Evolutionary conservation across 2,797 vertebrate genomes (phyloP), one percentile per base, ranked within the genome.

Genomic region (Lophura swinhoii): DNA sequence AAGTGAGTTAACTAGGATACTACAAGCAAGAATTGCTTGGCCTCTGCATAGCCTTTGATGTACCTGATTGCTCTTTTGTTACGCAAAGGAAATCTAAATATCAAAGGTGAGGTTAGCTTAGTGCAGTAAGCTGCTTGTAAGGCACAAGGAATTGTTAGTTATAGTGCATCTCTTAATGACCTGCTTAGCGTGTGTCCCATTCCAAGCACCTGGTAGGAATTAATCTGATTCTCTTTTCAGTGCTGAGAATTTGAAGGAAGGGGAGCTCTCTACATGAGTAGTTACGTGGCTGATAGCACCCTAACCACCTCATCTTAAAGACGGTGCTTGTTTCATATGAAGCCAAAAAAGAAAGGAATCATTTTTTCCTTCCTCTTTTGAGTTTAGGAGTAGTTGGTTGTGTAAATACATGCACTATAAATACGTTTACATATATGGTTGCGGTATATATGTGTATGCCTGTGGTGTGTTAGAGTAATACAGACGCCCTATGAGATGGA

Each of bases 371-470:
- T 73, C 63, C 20, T 21, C 58, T 44, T 87, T 74, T 24, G 8
- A n/a, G 29, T 39, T 72, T 26, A 67, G 29, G 35, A 84, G 16
- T 11, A 56, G 21, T 2, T 81, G 12, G 17, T 13, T 2, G 55
- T 3, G 55, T 51, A 77, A 63, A 31, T 10, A 3, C 3, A 6
- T n/a, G n/a, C 0, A 1, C 46, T 81, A 22, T 35, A 62, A 53
- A 33, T 24, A 23, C 41, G 13, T 22, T 58, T 74, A 14, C 4
- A 14, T 18, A n/a, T 24, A 73, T 21, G 35, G 9, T 29, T 68
- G 7, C 12, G 81, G 8, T 24, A 4, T 69, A 28, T 0, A 0
- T 28, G n/a, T 14, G 10, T 88, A 72, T 87, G 9, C 12, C 46
- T 22, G 12, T 56, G n/a, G 13, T 58, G 39, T 51, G 39, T 29